A percentile compares a stretch with the other conserved stretches of the same genome.
phyloP scores from a whole-genome alignment of 2,888 invertebrate genomes.

The Podabrus alpinus region DNA sequence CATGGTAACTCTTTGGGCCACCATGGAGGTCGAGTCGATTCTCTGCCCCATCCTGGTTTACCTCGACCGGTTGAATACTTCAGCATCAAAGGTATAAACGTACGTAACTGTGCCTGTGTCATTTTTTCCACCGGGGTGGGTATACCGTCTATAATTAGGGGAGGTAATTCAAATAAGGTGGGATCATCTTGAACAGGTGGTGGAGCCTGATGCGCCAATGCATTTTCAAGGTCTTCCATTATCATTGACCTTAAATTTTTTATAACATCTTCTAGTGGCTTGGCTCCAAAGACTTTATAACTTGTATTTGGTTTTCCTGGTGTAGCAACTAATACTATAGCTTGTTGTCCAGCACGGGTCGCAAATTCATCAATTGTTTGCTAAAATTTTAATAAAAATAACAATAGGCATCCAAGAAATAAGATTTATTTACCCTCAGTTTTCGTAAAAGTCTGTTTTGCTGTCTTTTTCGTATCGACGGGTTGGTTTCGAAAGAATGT shows the following conservation, averaged over 20 bases:
- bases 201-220: slow-evolving; percentile 90
- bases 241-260: slow-evolving; percentile 87
- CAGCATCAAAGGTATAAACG: slow-evolving; percentile 96
- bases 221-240: slow-evolving; percentile 93
- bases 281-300: slow-evolving; percentile 95
- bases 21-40: slow-evolving; percentile 94
- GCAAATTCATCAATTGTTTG: slow-evolving; percentile 97
- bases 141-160: slow-evolving; percentile 95
- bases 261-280: slow-evolving; percentile 94
- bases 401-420: not conserved
- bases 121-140: slow-evolving; percentile 98
- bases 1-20: slow-evolving; percentile 98
- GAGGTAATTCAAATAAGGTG: slow-evolving; percentile 92
- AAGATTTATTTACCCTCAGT: slow-evolving; percentile 66
- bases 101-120: slow-evolving; percentile 96
- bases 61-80: slow-evolving; percentile 96
- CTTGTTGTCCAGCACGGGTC: slow-evolving; percentile 95
- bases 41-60: slow-evolving; percentile 97
- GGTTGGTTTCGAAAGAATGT: slow-evolving; percentile 96
- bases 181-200: slow-evolving; percentile 87
- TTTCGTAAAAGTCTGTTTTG: slow-evolving; percentile 90
- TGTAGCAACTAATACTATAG: slow-evolving; percentile 92
- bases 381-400: slow-evolving; percentile 51
- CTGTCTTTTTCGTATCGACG: slow-evolving; percentile 92
- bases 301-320: slow-evolving; percentile 95